These are phyloP conservation scores for Rhodeus uyekii DNA, from an alignment of 2,797 vertebrate genomes.

Conservation along the genomic window DNA sequence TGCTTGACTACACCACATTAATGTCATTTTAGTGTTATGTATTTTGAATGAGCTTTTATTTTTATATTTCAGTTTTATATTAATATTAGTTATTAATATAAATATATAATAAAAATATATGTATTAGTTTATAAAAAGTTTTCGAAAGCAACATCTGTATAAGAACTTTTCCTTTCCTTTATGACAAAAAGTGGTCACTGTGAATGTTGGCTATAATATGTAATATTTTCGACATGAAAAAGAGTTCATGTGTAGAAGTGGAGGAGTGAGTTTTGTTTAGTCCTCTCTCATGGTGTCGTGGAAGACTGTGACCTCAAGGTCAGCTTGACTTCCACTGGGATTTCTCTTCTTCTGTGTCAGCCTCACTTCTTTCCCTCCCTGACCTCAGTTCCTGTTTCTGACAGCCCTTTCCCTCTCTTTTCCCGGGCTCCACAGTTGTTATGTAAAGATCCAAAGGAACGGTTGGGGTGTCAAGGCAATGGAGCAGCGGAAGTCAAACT, in stretches of 20 bases:
- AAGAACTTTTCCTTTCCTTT: neutral
- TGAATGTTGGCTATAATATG: neutral
- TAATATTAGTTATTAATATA: too few relatives aligned
- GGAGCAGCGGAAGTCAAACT: constrained; percentile 80
- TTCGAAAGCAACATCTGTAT: neutral
- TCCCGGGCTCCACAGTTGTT: constrained; percentile 79
- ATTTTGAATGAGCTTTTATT: neutral
- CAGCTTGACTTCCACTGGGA: constrained; percentile 33
- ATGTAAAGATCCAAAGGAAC: constrained; percentile 89
- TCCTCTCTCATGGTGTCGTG: constrained; percentile 20
- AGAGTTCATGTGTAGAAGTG: neutral
- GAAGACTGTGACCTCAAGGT: constrained; percentile 38
- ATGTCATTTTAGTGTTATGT: neutral
- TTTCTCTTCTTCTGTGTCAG: constrained; percentile 7
- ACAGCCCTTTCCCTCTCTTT: constrained; percentile 4
- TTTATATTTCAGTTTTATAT: neutral
- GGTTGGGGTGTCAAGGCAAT: constrained; percentile 85
- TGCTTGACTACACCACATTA: neutral
- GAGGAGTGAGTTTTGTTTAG: constrained; percentile 14
- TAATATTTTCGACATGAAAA: neutral
- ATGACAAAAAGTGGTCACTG: too few relatives aligned
- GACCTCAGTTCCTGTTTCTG: neutral
- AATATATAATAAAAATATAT: too few relatives aligned
- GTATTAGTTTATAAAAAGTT: too few relatives aligned
- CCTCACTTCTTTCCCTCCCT: neutral